Evolutionary conservation across 2,797 vertebrate genomes (phyloP).

Genomic region (Smutsia temminckii): DNA sequence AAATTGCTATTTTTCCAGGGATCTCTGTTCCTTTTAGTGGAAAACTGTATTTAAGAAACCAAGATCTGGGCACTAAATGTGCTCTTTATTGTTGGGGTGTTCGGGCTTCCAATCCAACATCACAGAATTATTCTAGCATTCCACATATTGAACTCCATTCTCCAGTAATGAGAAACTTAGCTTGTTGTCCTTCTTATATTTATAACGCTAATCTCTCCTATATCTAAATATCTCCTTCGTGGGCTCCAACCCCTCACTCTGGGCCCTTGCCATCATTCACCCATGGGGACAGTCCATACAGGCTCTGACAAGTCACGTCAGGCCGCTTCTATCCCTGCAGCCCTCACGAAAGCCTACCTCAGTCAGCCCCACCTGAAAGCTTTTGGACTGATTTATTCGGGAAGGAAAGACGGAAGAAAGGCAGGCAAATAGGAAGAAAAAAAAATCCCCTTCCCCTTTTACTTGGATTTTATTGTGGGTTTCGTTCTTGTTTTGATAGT

Average conservation of each 20-base stretch:
- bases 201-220: not conserved
- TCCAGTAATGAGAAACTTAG: not conserved
- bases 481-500: slow-evolving; percentile 34
- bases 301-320: not conserved
- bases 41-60: not conserved
- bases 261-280: not conserved
- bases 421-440: not conserved
- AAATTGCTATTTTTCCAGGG: not conserved
- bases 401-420: not conserved
- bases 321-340: not conserved
- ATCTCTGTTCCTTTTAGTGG: not conserved
- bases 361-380: not conserved
- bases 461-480: not conserved
- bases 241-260: not conserved
- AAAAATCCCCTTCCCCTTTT: not conserved
- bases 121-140: not conserved
- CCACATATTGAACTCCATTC: not conserved
- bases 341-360: not conserved
- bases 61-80: not conserved
- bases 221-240: not conserved
- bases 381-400: not conserved
- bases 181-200: not conserved
- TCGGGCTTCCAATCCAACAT: not conserved
- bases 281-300: not conserved
- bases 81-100: not conserved